phyloP scores from a whole-genome alignment of 2,113 vertebrate species.

The Megalops atlanticus region DNA sequence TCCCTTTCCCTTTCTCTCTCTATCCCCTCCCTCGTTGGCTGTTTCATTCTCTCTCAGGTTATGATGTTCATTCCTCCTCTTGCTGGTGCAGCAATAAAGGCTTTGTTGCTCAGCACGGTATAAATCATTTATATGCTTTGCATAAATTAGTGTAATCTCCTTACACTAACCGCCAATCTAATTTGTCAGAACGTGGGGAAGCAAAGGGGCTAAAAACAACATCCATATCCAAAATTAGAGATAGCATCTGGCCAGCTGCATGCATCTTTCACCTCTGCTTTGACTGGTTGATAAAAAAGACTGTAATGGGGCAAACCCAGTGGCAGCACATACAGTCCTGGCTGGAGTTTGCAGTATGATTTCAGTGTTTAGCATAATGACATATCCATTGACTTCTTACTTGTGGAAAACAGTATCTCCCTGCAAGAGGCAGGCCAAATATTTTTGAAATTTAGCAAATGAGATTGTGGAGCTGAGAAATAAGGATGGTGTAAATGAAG shows the following conservation, averaged over 20 bases:
- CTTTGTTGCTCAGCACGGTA: slow-evolving; percentile 65
- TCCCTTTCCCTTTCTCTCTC: background rate
- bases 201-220: slow-evolving; percentile 19
- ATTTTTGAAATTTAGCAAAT: no score
- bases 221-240: slow-evolving; percentile 32
- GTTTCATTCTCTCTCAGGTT: background rate
- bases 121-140: slow-evolving; percentile 75
- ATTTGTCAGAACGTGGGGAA: slow-evolving; percentile 49
- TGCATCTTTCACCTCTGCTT: slow-evolving; percentile 32
- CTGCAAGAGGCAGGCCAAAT: background rate
- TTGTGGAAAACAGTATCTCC: slow-evolving; percentile 18
- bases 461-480: no score
- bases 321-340: slow-evolving; percentile 68
- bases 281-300: slow-evolving; percentile 45
- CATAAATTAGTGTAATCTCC: slow-evolving; percentile 72
- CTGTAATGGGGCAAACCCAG: slow-evolving; percentile 60
- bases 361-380: slow-evolving; percentile 44
- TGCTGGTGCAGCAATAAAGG: slow-evolving; percentile 55
- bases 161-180: slow-evolving; percentile 57
- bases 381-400: slow-evolving; percentile 34
- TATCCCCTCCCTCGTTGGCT: background rate
- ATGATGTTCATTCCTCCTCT: slow-evolving; percentile 38
- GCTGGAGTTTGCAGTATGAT: slow-evolving; percentile 26
- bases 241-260: slow-evolving; percentile 28
- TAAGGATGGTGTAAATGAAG: no score